Base-by-base conservation (phyloP, 2,888 invertebrate species). In the Cistogaster globosa region DNA sequence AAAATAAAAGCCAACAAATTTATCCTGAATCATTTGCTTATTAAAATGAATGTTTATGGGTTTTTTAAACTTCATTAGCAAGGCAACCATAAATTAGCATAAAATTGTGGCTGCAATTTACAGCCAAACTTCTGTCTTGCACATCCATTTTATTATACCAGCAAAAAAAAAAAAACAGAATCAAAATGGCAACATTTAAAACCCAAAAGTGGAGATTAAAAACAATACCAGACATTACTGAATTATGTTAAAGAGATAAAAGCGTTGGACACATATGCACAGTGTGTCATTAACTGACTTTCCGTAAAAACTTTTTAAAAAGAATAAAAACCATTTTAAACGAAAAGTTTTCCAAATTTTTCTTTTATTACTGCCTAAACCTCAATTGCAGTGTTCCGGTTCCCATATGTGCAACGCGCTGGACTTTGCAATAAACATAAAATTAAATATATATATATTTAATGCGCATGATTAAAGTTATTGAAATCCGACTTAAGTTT, bases 1-100 rank as follows among this genome's bases (percentile, higher is more conserved):
- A 4, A 60, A 42, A 53, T 62, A 18, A 78, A 69, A 62, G 18
- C 51, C 42, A 60, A 26, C 38, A 48, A 42, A 18, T 55, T 69
- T 20, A 42, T 60, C 9, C 42, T 18, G 42, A 42, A 26, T 53
- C 55, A 62, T 51, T 74, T 38, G 8, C 60, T 36, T 7, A 20
- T 4, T 22, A 20, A 18, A 32, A 12, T 26, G 36, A 18, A 9
- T 38, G 36, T 38, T 3, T 32, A 11, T 60, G 8, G 14, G 48
- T 18, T 36, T 22, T 38, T 78, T 69, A 71, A 80, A 84, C 69
- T 80, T 84, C 84, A 84, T 84, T 84, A 84, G 71, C 58, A 75
- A 53, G 57, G 60, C 36, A 71, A 58, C 71, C 63, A 84, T 84
- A 84, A 84, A 84, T 84, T 84, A 76, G 80, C 79, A 80, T 71